Evolutionary conservation across 2,888 invertebrate genomes (phyloP), one percentile per base, ranked within the genome.

Genomic region (Chorisops tibialis): DNA sequence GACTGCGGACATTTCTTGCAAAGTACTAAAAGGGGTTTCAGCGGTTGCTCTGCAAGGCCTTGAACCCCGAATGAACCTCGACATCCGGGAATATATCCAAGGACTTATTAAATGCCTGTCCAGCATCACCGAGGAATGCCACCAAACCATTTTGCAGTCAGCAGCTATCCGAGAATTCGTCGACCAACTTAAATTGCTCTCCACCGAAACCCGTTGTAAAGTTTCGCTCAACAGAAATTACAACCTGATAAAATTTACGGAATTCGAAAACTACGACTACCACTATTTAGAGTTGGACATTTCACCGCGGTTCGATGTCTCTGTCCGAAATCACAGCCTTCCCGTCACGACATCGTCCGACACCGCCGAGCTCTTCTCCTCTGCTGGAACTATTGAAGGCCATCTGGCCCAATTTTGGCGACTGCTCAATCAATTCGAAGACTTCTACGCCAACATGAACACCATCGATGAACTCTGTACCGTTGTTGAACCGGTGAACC

Each of bases 391-490:
- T 4, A 61, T 73, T 2, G 62, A 63, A 4, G 52, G 51, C 3
- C 61, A 68, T 24, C 39, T 72, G 5, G 65, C 62, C 2, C 67
- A 70, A 18, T 78, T 71, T 59, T 61, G 65, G 0, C 73, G 70
- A 37, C 62, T 70, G 14, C 61, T 77, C 3, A 72, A 76, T 11
- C 72, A 73, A 9, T 64, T 77, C 22, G 71, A 70, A 4, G 70
- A 73, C 0, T 78, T 78, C 56, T 78, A 78, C 61, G 70, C 69
- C 1, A 71, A 73, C 49, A 37, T 69, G 39, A 62, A 68, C 5
- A 71, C 73, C 39, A 75, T 78, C 11, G 78, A 78, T 66, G 75
- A 77, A 30, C 63, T 78, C 12, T 78, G 78, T 30, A 71, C 73
- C 65, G 75, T 78, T 1, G 70, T 77, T 37, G 74, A 78, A 59